Evolutionary conservation across 2,888 invertebrate species (phyloP).

Genomic region (Mesoligia furuncula): DNA sequence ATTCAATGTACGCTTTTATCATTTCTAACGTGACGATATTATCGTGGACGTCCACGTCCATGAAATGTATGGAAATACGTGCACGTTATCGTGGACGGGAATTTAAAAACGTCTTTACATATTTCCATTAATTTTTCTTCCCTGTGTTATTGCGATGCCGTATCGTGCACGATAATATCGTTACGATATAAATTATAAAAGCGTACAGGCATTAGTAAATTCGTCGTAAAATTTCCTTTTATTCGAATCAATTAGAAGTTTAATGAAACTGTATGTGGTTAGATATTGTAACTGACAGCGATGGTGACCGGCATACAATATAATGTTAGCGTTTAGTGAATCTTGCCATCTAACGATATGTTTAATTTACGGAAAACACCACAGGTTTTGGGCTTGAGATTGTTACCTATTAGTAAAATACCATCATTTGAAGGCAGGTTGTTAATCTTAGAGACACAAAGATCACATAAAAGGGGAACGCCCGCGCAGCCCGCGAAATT

Average conservation of each 20-base stretch:
- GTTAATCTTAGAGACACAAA: not conserved
- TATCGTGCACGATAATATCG: not conserved
- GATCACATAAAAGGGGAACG: not conserved
- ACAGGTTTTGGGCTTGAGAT: slow-evolving; percentile 70
- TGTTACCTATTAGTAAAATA: slow-evolving; percentile 26
- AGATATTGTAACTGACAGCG: slow-evolving; percentile 60
- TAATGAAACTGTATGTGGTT: slow-evolving; percentile 58
- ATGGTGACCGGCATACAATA: slow-evolving; percentile 69
- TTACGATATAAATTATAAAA: not conserved
- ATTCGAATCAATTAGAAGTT: slow-evolving; percentile 55
- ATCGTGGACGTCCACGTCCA: not conserved
- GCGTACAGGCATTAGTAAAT: slow-evolving; percentile 50
- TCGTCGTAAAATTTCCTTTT: slow-evolving; percentile 53
- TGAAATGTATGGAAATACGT: not conserved
- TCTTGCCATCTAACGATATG: slow-evolving; percentile 86
- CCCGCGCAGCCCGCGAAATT: not conserved
- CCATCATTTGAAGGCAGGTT: not conserved
- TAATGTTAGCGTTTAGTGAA: slow-evolving; percentile 89
- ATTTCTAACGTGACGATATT: not conserved
- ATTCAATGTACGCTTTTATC: slow-evolving; percentile 19
- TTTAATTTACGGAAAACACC: slow-evolving; percentile 80
- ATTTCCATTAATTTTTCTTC: not conserved
- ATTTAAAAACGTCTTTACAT: not conserved
- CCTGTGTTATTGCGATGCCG: no score
- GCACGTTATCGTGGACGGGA: not conserved